A percentile compares a stretch with the other conserved stretches of the same genome.
These are phyloP conservation scores for Nylanderia fulva DNA, from an alignment of 1,140 invertebrate genomes.

Conservation along the genomic window DNA sequence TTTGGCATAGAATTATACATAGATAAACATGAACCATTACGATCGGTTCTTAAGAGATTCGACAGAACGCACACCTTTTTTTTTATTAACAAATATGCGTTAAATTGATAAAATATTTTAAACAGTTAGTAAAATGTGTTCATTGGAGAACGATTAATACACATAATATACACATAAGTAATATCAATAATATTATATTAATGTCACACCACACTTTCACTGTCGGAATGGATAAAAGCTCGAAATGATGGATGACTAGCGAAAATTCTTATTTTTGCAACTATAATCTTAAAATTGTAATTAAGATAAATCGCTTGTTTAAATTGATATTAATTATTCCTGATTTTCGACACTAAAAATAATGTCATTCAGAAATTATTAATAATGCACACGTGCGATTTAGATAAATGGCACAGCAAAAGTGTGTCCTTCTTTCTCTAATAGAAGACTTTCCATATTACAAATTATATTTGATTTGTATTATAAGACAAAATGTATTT, in stretches of 20 bases:
- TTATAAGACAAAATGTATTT: constrained; percentile 59
- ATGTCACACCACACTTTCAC: constrained; percentile 58
- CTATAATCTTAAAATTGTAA: constrained; percentile 37
- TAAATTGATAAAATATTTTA: constrained; percentile 49
- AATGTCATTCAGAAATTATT: not conserved
- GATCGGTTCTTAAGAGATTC: constrained; percentile 62
- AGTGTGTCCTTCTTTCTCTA: constrained; percentile 53
- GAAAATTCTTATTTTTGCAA: constrained; percentile 48
- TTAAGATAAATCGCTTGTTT: constrained; percentile 52
- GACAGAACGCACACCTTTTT: constrained; percentile 68
- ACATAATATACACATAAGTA: constrained; percentile 14
- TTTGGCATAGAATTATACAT: constrained; percentile 77
- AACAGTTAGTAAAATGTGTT: constrained; percentile 49
- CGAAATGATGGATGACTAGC: constrained; percentile 31
- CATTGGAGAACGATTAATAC: constrained; percentile 28
- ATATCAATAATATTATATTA: constrained; percentile 38
- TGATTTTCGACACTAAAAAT: not conserved
- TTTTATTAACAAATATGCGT: constrained; percentile 46
- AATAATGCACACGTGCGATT: not conserved
- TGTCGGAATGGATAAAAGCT: constrained; percentile 51
- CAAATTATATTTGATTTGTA: constrained; percentile 47
- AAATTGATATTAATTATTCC: constrained; percentile 1
- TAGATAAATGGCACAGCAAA: constrained; percentile 62
- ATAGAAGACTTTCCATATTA: constrained; percentile 36
- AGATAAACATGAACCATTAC: constrained; percentile 45